A percentile compares a stretch with the other conserved stretches of the same genome.
Evolutionary conservation across 2,888 invertebrate genomes (phyloP).

Genomic region (Andrena hattorfiana): DNA sequence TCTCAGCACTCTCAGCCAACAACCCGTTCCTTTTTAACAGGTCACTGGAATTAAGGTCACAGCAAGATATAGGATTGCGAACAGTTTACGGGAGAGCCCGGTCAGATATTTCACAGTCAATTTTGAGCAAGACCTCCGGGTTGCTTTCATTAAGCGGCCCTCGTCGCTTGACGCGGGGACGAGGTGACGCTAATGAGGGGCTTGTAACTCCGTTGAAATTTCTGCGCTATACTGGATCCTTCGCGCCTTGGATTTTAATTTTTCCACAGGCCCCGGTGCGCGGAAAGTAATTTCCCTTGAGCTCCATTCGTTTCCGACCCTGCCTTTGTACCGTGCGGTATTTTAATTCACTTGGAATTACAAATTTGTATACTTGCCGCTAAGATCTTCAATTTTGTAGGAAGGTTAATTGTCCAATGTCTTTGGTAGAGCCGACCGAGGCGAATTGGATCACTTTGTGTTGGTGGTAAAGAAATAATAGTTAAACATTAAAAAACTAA

Average conservation of each 20-base stretch:
- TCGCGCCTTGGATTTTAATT: slow-evolving; percentile 32
- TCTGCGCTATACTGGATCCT: background rate
- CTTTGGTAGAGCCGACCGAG: no score
- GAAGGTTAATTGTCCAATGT: background rate
- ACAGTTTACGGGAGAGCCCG: slow-evolving; percentile 25
- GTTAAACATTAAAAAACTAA: no score
- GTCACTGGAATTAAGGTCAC: slow-evolving; percentile 23
- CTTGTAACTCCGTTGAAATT: background rate
- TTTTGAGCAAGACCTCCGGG: slow-evolving; percentile 1
- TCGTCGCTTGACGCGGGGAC: slow-evolving; percentile 5
- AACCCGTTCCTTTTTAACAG: background rate
- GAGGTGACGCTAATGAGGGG: slow-evolving; percentile 9
- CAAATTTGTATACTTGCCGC: background rate
- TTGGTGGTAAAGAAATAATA: no score
- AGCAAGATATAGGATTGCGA: slow-evolving; percentile 13
- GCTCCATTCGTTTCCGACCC: slow-evolving; percentile 17
- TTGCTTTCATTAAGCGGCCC: slow-evolving; percentile 39
- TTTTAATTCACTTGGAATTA: background rate
- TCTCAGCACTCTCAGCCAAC: background rate
- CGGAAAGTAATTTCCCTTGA: slow-evolving; percentile 37
- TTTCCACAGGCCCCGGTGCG: background rate
- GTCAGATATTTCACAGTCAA: slow-evolving; percentile 31
- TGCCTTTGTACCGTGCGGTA: background rate
- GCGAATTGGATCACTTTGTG: no score
- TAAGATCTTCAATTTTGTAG: background rate